Conservation (phyloP, 2,797 vertebrate genomes). For the Merluccius polli region DNA sequence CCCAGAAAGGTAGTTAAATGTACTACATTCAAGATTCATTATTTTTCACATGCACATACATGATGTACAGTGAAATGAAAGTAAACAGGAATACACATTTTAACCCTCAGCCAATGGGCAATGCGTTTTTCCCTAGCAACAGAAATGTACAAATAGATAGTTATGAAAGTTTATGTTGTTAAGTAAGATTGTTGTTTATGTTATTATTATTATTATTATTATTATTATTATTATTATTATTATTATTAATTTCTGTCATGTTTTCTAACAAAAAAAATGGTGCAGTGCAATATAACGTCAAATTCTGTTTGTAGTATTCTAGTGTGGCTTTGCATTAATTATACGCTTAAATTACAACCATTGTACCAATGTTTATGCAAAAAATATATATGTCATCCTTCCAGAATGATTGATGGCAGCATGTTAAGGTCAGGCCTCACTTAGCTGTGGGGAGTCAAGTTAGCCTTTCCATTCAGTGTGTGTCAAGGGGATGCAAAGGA, state of each 20-base stretch:
- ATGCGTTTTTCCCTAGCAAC: too few species aligned
- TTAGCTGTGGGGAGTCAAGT: slow-evolving; percentile 46
- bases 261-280: neutral
- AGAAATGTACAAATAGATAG: neutral
- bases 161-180: neutral
- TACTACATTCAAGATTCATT: too few species aligned
- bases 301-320: neutral
- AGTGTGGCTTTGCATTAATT: neutral
- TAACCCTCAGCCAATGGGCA: too few species aligned
- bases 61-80: too few species aligned
- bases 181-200: too few species aligned
- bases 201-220: neutral
- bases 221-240: neutral
- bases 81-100: neutral
- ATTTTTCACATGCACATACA: too few species aligned
- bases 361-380: neutral
- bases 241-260: neutral
- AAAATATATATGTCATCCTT: slow-evolving; percentile 22
- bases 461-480: slow-evolving; percentile 44
- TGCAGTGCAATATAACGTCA: neutral
- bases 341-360: neutral
- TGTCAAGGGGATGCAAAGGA: slow-evolving; percentile 48
- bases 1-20: slow-evolving; percentile 25
- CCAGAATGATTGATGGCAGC: slow-evolving; percentile 29
- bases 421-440: slow-evolving; percentile 34